Conservation (phyloP, 2,888 invertebrate species). For the Microctonus aethiopoides region DNA sequence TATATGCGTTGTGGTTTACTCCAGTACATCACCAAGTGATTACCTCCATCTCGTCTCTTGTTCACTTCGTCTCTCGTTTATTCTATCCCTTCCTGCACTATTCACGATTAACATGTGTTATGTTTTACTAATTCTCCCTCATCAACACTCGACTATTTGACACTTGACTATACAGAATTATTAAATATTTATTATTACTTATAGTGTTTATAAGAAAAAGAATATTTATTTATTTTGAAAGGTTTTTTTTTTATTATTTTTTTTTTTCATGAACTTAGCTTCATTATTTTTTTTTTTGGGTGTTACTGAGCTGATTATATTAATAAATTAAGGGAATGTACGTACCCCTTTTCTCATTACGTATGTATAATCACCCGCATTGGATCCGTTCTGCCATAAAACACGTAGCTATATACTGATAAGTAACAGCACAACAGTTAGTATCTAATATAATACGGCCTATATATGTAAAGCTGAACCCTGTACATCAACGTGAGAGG, state of each 20-base stretch:
- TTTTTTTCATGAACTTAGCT: not conserved
- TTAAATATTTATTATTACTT: too few relatives aligned
- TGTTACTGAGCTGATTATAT: constrained; percentile 64
- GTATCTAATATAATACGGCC: too few relatives aligned
- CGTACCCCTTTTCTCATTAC: not conserved
- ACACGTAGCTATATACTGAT: not conserved
- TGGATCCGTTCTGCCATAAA: constrained; percentile 39
- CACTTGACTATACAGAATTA: constrained; percentile 57
- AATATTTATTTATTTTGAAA: too few relatives aligned
- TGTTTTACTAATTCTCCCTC: not conserved
- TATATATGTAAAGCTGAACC: too few relatives aligned
- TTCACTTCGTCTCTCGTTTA: constrained; percentile 17
- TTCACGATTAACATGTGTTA: not conserved
- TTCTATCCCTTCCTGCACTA: not conserved
- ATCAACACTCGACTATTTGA: constrained; percentile 35
- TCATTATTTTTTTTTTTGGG: constrained; percentile 47
- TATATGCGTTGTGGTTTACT: constrained; percentile 43
- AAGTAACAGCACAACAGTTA: constrained; percentile 12
- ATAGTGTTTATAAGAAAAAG: too few relatives aligned
- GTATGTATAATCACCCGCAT: not conserved
- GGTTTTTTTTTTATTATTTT: too few relatives aligned
- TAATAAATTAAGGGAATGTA: constrained; percentile 58
- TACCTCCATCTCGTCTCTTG: constrained; percentile 52
- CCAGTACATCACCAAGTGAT: constrained; percentile 64
- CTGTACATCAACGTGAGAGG: constrained; percentile 54